Evolutionary conservation across 1,140 invertebrate genomes (phyloP).

Genomic region (Lerema accius): DNA sequence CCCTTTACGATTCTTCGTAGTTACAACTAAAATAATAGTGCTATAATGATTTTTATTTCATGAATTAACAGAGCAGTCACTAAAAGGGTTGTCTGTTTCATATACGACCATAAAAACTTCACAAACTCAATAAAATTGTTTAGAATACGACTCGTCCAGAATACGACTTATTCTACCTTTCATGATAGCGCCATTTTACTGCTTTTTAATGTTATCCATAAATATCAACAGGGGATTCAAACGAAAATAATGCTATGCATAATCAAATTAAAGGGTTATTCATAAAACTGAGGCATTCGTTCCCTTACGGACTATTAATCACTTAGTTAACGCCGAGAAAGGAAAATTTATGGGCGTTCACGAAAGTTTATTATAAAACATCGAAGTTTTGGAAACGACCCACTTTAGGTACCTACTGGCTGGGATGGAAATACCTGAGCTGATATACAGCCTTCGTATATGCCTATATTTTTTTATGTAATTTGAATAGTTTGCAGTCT

Average conservation of each 20-base stretch:
- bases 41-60: not conserved
- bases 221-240: conserved; percentile 36
- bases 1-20: no score
- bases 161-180: conserved; percentile 31
- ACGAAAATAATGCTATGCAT: conserved; percentile 42
- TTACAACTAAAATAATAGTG: not conserved
- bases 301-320: conserved; percentile 47
- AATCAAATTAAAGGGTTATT: conserved; percentile 50
- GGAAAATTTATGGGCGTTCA: conserved; percentile 39
- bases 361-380: conserved; percentile 37
- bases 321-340: conserved; percentile 36
- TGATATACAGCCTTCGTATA: not conserved
- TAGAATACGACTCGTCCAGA: conserved; percentile 34
- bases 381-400: conserved; percentile 17
- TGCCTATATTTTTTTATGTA: no score
- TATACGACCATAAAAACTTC: conserved; percentile 40
- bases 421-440: conserved; percentile 3
- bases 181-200: conserved; percentile 29
- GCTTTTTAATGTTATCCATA: conserved; percentile 40
- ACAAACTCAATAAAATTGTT: conserved; percentile 39
- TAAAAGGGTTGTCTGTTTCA: conserved; percentile 17
- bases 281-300: conserved; percentile 43
- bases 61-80: not conserved
- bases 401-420: conserved; percentile 10
- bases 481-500: no score